Conservation (phyloP, 2,888 invertebrate genomes). For the Acronicta leporina region DNA sequence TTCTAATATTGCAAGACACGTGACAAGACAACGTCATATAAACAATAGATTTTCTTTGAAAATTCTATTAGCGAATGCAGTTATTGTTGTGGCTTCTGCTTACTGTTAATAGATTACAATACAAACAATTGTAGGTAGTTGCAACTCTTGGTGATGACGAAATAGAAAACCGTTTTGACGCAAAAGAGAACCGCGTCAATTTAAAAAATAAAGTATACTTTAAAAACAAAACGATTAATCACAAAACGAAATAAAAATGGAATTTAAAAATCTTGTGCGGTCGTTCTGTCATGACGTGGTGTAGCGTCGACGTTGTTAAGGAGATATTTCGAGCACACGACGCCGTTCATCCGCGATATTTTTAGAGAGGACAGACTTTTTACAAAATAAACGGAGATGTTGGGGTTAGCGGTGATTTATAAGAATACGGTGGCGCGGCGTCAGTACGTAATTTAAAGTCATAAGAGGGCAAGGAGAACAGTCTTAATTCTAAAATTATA, state of each 20-base stretch:
- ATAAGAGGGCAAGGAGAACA: conserved; percentile 11
- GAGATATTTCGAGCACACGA: conserved; percentile 79
- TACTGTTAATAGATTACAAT: conserved; percentile 14
- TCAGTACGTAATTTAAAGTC: conserved; percentile 27
- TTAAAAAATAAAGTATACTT: conserved; percentile 12
- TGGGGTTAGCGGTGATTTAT: conserved; percentile 78
- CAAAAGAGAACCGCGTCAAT: background rate
- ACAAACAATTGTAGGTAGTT: conserved; percentile 12
- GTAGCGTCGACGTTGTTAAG: conserved; percentile 68
- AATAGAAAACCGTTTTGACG: conserved; percentile 8
- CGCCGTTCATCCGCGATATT: conserved; percentile 82
- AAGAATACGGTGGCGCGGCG: conserved; percentile 58
- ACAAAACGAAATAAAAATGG: conserved; percentile 46
- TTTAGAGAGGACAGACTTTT: conserved; percentile 86
- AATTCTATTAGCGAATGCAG: background rate
- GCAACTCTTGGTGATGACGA: conserved; percentile 12
- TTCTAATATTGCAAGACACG: conserved; percentile 37
- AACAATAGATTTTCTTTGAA: conserved; percentile 37
- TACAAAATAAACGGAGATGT: conserved; percentile 85
- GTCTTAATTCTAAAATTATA: conserved; percentile 7
- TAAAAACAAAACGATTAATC: conserved; percentile 50
- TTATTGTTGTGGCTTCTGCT: conserved; percentile 14
- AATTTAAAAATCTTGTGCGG: conserved; percentile 53
- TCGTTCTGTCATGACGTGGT: conserved; percentile 67
- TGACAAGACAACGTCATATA: conserved; percentile 44